Conservation (phyloP, 2,888 invertebrate genomes). For the Orthonevra nobilis region DNA sequence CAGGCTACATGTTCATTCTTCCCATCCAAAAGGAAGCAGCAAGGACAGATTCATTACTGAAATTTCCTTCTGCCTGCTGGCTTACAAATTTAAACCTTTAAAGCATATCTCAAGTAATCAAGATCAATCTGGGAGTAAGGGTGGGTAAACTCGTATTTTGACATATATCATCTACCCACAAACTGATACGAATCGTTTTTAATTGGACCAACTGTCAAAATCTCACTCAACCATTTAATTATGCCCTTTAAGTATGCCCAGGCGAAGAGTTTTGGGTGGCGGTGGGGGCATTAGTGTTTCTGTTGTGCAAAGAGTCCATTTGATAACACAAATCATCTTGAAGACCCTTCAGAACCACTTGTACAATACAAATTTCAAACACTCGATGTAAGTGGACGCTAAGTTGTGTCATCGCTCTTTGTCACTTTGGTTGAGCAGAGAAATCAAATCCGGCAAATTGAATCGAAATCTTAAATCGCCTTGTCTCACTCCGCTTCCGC, state of each 20-base stretch:
- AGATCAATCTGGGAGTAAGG: not conserved
- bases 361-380: not conserved
- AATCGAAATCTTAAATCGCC: slow-evolving; percentile 39
- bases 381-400: not conserved
- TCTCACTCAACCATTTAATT: not conserved
- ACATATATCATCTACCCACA: no score
- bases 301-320: not conserved
- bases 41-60: slow-evolving; percentile 23
- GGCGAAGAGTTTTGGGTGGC: not conserved
- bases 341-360: not conserved
- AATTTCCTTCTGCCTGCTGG: slow-evolving; percentile 4
- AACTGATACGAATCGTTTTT: slow-evolving; percentile 34
- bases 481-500: not conserved
- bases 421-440: not conserved
- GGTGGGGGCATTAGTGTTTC: not conserved
- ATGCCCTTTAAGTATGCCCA: no score
- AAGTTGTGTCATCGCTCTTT: not conserved
- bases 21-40: slow-evolving; percentile 24
- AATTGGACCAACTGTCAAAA: slow-evolving; percentile 14
- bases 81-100: slow-evolving; percentile 22
- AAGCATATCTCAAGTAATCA: slow-evolving; percentile 27
- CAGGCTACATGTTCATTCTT: slow-evolving; percentile 3
- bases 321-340: not conserved
- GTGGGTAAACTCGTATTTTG: not conserved
- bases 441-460: slow-evolving; percentile 34